phyloP scores from a whole-genome alignment of 2,888 invertebrate genomes.

The Acheta domesticus region DNA sequence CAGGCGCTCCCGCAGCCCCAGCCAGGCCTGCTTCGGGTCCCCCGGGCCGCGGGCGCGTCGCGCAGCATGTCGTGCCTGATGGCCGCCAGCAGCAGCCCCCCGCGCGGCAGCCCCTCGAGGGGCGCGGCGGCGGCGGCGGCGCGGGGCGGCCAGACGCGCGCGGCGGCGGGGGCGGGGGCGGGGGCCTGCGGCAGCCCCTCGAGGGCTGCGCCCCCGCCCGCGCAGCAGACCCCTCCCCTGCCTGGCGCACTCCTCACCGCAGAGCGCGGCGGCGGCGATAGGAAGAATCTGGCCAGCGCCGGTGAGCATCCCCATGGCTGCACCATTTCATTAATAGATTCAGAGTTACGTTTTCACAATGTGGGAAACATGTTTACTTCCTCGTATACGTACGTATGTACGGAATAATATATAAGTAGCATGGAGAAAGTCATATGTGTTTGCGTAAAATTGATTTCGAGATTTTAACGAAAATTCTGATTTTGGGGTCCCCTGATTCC shows the following conservation, averaged over 20 bases:
- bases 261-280: not conserved
- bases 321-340: too few species aligned
- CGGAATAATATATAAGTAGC: too few species aligned
- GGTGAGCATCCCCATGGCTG: too few species aligned
- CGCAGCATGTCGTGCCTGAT: not conserved
- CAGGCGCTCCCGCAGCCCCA: not conserved
- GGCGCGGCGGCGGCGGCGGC: too few species aligned
- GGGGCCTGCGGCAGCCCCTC: not conserved
- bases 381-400: too few species aligned
- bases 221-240: not conserved
- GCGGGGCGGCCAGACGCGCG: not conserved
- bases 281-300: not conserved
- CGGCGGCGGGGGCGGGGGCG: not conserved
- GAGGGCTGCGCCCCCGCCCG: not conserved
- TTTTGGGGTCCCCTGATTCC: too few species aligned
- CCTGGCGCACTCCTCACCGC: not conserved
- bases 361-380: too few species aligned
- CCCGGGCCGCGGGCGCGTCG: not conserved
- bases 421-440: too few species aligned
- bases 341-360: too few species aligned
- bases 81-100: not conserved
- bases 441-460: too few species aligned
- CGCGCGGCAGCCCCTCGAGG: not conserved
- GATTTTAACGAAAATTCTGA: too few species aligned
- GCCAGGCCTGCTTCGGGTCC: not conserved